Percentiles rank a stretch among this genome's conserved stretches.
Conservation (phyloP, 2,888 invertebrate species). For the Venusia cambrica region DNA sequence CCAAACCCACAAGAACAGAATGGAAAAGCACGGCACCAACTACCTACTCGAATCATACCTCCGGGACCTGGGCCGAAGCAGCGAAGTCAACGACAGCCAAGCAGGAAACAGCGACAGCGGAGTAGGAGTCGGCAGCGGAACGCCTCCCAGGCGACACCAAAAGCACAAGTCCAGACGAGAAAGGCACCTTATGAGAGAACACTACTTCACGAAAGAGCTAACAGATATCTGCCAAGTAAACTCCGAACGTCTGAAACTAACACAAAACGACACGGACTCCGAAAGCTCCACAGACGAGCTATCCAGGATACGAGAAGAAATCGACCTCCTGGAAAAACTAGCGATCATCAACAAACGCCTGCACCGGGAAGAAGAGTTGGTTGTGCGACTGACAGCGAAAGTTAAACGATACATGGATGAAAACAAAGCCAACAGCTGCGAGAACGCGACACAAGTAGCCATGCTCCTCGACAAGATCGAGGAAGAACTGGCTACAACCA, state of each 20-base stretch:
- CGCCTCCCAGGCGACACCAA: constrained; percentile 75
- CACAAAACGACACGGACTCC: constrained; percentile 72
- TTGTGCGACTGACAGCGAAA: constrained; percentile 85
- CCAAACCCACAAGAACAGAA: constrained; percentile 86
- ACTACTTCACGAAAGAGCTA: constrained; percentile 78
- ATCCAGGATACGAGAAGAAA: constrained; percentile 83
- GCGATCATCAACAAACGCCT: constrained; percentile 87
- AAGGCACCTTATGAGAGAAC: constrained; percentile 76
- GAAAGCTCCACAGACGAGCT: constrained; percentile 75
- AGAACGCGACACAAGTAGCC: constrained; percentile 69
- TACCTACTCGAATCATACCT: constrained; percentile 90
- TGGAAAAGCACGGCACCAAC: constrained; percentile 89
- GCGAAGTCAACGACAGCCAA: constrained; percentile 75
- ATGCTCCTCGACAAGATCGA: constrained; percentile 77
- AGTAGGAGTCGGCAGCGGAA: constrained; percentile 85
- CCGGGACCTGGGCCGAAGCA: constrained; percentile 64
- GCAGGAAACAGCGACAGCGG: constrained; percentile 87
- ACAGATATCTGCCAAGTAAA: constrained; percentile 78
- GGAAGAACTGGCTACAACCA: constrained; percentile 69
- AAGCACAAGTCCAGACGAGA: constrained; percentile 79
- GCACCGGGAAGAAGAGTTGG: constrained; percentile 86
- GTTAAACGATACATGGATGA: constrained; percentile 81
- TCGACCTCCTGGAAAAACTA: constrained; percentile 87
- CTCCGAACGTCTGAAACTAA: constrained; percentile 67
- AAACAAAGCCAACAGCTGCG: constrained; percentile 72